A percentile compares a stretch with the other conserved stretches of the same genome.
Evolutionary conservation across 2,113 vertebrate genomes (phyloP).

Genomic region (Leucosticte australis): DNA sequence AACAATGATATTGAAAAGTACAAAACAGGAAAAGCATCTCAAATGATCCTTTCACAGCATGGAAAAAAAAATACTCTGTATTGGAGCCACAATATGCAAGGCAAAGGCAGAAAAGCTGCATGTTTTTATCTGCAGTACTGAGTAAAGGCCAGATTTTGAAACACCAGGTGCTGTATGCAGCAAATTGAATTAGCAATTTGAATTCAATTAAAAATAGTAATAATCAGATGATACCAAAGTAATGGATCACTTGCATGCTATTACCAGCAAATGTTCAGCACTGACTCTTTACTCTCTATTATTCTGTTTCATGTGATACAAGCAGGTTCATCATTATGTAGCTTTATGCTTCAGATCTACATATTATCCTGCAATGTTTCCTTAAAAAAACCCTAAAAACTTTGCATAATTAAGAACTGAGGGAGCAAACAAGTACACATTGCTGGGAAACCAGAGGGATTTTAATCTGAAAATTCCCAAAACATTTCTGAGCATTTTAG

Average conservation of each 20-base stretch:
- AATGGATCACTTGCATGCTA: constrained; percentile 26
- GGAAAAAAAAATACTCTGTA: background rate
- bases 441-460: background rate
- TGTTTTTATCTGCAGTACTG: background rate
- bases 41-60: constrained; percentile 2
- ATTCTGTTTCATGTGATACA: background rate
- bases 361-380: background rate
- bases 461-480: background rate
- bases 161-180: background rate
- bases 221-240: background rate
- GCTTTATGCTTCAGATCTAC: background rate
- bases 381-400: background rate
- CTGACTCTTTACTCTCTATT: background rate
- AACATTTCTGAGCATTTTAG: background rate
- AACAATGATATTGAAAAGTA: background rate
- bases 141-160: background rate
- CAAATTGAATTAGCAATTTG: background rate
- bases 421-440: background rate
- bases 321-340: background rate
- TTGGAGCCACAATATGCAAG: background rate
- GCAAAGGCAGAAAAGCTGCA: background rate
- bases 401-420: background rate
- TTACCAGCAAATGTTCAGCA: background rate
- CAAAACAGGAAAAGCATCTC: constrained; percentile 27
- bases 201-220: constrained; percentile 8